A percentile compares a stretch with the other conserved stretches of the same genome.
Conservation (phyloP, 2,888 invertebrate species). For the Clanis bilineata region DNA sequence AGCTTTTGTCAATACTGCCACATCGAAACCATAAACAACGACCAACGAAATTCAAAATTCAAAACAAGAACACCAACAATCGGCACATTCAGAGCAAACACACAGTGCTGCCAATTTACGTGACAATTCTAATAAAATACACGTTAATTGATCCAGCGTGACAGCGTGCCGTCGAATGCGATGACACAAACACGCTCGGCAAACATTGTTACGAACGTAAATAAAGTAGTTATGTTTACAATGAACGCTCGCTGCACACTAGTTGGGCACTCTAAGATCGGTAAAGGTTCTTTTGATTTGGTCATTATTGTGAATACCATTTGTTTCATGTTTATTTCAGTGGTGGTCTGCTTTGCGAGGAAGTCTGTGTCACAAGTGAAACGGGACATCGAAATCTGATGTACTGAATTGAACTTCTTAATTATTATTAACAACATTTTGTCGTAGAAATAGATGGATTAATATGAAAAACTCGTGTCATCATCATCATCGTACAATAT, state of each 20-base stretch:
- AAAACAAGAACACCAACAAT: not conserved
- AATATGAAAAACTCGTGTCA: no score
- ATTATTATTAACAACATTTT: no score
- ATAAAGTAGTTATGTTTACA: not conserved
- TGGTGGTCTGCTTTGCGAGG: not conserved
- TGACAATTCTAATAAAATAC: constrained; percentile 35
- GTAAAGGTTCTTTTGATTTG: not conserved
- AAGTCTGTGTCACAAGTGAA: no score
- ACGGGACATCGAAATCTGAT: no score
- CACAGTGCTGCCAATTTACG: constrained; percentile 21
- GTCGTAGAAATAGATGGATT: no score
- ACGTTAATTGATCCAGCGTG: constrained; percentile 36
- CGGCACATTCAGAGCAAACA: constrained; percentile 10
- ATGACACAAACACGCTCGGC: constrained; percentile 25
- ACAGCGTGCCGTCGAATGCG: constrained; percentile 27
- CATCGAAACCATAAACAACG: not conserved
- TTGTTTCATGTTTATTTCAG: not conserved
- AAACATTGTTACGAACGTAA: constrained; percentile 22
- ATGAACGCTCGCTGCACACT: not conserved
- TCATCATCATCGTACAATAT: no score
- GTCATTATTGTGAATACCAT: not conserved
- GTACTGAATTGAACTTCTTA: no score
- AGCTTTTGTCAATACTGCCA: not conserved
- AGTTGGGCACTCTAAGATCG: not conserved
- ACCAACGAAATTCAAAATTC: not conserved